Conservation (phyloP, 1,140 invertebrate genomes). For the Monochamus saltuarius region DNA sequence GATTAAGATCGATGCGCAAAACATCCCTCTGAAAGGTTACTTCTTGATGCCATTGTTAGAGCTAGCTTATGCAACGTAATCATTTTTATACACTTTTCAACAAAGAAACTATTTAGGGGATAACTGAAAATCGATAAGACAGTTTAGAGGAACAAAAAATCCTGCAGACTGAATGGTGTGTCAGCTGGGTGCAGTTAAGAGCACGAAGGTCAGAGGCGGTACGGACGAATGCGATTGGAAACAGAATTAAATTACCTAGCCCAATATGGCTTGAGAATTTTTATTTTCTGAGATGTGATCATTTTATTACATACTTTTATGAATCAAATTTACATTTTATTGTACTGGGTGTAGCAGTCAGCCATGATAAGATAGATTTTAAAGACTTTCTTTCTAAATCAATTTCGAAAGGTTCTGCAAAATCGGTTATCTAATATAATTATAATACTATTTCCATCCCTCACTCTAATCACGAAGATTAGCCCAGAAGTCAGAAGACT, state of each 20-base stretch:
- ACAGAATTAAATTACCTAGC: too few species aligned
- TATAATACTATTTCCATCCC: too few species aligned
- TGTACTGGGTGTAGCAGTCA: too few species aligned
- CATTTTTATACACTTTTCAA: conserved; percentile 23
- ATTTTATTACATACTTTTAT: not conserved
- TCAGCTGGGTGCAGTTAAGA: conserved; percentile 17
- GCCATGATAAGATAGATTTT: too few species aligned
- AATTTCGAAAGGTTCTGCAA: too few species aligned
- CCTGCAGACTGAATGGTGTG: conserved; percentile 19
- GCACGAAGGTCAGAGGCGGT: not conserved
- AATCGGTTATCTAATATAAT: too few species aligned
- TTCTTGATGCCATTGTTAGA: conserved; percentile 6
- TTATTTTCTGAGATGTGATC: not conserved
- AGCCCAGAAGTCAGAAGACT: too few species aligned
- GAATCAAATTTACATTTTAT: not conserved
- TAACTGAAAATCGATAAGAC: conserved; percentile 29
- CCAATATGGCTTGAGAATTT: not conserved
- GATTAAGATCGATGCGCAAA: too few species aligned
- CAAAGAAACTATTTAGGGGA: conserved; percentile 29
- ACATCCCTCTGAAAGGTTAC: not conserved
- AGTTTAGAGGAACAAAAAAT: conserved; percentile 21
- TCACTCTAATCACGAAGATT: too few species aligned
- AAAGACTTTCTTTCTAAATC: too few species aligned
- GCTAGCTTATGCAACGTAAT: conserved; percentile 11
- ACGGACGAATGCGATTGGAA: too few species aligned